These are phyloP conservation scores for Enteromius paludinosus DNA, from an alignment of 2,797 vertebrate species.

Conservation along the genomic window DNA sequence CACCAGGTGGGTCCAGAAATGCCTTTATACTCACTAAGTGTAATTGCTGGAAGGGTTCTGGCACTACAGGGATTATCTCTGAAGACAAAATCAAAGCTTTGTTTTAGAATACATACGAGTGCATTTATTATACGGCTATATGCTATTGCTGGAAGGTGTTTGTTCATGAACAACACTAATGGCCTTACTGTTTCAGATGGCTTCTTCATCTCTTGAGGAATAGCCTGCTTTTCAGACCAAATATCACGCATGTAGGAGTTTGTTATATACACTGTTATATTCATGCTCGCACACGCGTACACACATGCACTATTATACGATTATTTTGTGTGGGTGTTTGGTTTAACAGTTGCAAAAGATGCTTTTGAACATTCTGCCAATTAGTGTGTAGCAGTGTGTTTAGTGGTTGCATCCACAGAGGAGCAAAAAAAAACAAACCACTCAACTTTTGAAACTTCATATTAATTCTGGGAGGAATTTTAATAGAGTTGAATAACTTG, in stretches of 20 bases:
- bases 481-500: constrained; percentile 32
- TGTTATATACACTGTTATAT: constrained; percentile 18
- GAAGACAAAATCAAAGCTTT: constrained; percentile 28
- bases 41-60: neutral
- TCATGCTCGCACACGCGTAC: neutral
- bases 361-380: constrained; percentile 44
- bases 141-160: constrained; percentile 29
- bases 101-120: constrained; percentile 16
- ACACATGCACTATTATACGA: constrained; percentile 14
- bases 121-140: neutral
- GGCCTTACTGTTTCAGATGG: constrained; percentile 25
- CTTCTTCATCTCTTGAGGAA: constrained; percentile 26
- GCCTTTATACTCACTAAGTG: neutral
- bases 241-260: constrained; percentile 43
- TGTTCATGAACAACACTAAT: constrained; percentile 32
- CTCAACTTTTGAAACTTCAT: constrained; percentile 28
- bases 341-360: constrained; percentile 33
- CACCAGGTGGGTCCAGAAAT: constrained; percentile 1
- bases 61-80: neutral
- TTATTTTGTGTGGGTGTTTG: constrained; percentile 31
- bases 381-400: constrained; percentile 31
- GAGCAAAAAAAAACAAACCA: neutral
- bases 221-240: constrained; percentile 23
- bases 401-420: constrained; percentile 24
- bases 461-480: constrained; percentile 33